phyloP scores from a whole-genome alignment of 2,113 vertebrate genomes.

The Mixornis gularis region DNA sequence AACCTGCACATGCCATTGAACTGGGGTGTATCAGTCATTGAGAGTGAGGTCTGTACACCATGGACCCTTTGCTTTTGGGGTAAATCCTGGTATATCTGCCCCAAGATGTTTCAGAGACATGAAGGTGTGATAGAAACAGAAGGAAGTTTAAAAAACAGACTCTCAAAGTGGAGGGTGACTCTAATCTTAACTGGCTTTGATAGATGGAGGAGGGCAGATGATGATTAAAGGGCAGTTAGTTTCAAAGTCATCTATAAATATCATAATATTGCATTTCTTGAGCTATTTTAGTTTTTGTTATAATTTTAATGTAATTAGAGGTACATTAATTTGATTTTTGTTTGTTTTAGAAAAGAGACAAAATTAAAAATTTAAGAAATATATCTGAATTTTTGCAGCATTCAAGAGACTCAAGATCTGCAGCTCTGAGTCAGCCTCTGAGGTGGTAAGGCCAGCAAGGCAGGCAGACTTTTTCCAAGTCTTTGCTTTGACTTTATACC shows the following conservation, averaged over 20 bases:
- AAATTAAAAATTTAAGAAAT: not conserved
- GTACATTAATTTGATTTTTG: not conserved
- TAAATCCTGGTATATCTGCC: not conserved
- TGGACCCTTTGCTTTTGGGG: not conserved
- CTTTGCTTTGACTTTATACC: not conserved
- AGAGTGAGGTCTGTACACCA: accelerated
- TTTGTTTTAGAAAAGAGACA: not conserved
- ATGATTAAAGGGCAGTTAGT: constrained; percentile 12
- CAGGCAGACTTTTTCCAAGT: not conserved
- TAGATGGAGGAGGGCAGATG: not conserved
- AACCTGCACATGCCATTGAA: accelerated
- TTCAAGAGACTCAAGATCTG: not conserved
- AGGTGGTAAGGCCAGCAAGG: not conserved
- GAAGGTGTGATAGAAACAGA: not conserved
- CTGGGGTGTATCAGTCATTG: accelerated
- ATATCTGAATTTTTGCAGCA: not conserved
- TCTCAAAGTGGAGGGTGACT: not conserved
- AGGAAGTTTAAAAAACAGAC: not conserved
- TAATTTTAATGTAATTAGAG: not conserved
- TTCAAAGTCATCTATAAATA: not conserved
- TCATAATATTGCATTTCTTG: constrained; percentile 16
- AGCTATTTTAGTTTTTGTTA: not conserved
- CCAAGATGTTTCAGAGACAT: not conserved
- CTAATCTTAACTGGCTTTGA: constrained; percentile 1
- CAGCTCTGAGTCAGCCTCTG: not conserved